These are phyloP conservation scores for Papilio helenus DNA, from an alignment of 1,140 invertebrate genomes.

Conservation along the genomic window DNA sequence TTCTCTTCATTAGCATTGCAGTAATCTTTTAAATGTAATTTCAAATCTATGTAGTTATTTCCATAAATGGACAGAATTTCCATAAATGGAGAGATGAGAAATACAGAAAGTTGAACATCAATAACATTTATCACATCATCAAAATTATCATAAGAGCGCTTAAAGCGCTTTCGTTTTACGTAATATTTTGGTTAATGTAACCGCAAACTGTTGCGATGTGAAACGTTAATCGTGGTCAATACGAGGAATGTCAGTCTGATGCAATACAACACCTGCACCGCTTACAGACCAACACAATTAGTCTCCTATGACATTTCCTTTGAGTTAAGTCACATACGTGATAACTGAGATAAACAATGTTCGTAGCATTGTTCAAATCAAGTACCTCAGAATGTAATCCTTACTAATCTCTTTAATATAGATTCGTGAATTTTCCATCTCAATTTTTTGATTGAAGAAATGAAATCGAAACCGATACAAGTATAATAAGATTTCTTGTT, in stretches of 20 bases:
- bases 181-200: constrained; percentile 34
- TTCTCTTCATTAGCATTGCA: not conserved
- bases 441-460: not conserved
- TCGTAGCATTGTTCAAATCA: not conserved
- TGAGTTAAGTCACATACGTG: constrained; percentile 49
- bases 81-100: not conserved
- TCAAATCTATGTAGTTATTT: not conserved
- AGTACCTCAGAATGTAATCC: not conserved
- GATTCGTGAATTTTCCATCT: not conserved
- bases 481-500: not conserved
- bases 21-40: not conserved
- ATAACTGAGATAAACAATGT: constrained; percentile 35
- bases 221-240: constrained; percentile 35
- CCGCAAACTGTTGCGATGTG: not conserved
- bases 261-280: constrained; percentile 70
- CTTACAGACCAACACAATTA: constrained; percentile 74
- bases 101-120: not conserved
- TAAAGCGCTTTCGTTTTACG: constrained; percentile 12
- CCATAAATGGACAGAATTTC: not conserved
- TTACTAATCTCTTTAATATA: no score
- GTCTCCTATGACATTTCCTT: constrained; percentile 64
- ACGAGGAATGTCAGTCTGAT: constrained; percentile 61
- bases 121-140: constrained; percentile 12
- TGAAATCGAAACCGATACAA: constrained; percentile 1
- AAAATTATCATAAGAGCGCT: constrained; percentile 10